Evolutionary conservation across 2,888 invertebrate genomes (phyloP).

Genomic region (Parthenolecanium corni): DNA sequence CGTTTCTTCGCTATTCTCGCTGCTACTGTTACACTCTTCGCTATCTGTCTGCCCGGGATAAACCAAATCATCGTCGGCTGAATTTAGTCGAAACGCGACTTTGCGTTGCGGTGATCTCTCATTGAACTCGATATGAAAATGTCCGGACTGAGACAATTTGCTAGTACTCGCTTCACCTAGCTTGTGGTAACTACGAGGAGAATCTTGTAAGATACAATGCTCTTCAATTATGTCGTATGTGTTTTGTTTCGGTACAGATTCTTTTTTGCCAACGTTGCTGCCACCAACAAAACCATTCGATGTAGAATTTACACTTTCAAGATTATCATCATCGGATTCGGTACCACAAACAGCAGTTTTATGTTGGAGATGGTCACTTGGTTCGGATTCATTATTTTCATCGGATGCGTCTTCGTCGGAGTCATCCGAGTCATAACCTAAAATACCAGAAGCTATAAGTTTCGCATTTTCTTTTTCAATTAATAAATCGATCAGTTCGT

Average conservation of each 20-base stretch:
- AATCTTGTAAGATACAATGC: no score
- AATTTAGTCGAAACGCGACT: slow-evolving; percentile 42
- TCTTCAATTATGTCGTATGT: no score
- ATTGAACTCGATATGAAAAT: slow-evolving; percentile 34
- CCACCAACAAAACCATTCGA: not conserved
- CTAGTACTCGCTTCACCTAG: not conserved
- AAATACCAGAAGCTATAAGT: slow-evolving; percentile 30
- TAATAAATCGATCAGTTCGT: slow-evolving; percentile 32
- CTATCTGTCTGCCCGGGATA: slow-evolving; percentile 30
- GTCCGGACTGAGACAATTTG: slow-evolving; percentile 35
- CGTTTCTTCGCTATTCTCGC: slow-evolving; percentile 9
- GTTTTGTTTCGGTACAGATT: no score
- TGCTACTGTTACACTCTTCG: slow-evolving; percentile 23
- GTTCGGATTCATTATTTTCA: not conserved
- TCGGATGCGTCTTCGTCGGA: slow-evolving; percentile 34
- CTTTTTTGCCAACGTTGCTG: no score
- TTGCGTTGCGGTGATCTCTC: slow-evolving; percentile 35
- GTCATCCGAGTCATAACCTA: slow-evolving; percentile 30
- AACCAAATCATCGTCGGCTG: slow-evolving; percentile 37
- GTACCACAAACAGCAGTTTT: not conserved
- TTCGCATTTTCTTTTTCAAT: slow-evolving; percentile 33
- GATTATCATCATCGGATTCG: slow-evolving; percentile 3
- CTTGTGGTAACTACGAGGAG: no score
- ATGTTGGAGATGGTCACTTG: not conserved
- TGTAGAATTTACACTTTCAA: not conserved